A percentile compares a stretch with the other conserved stretches of the same genome.
Evolutionary conservation across 2,113 vertebrate species (phyloP).

Genomic region (Tachysurus vachellii): DNA sequence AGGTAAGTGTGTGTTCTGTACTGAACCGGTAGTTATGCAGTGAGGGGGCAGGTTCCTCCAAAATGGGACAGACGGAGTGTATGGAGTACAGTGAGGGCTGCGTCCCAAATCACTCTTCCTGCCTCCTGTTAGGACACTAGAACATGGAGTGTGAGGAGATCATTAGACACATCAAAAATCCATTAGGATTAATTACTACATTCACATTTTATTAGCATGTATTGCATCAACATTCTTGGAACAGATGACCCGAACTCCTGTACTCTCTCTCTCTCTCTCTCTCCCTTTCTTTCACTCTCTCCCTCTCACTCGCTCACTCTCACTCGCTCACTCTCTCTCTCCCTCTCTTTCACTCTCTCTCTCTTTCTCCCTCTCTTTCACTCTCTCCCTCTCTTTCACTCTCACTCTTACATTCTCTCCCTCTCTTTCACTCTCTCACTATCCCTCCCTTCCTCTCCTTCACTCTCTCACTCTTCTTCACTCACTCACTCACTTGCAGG

Average conservation of each 20-base stretch:
- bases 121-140: background rate
- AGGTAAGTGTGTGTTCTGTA: background rate
- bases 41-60: background rate
- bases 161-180: background rate
- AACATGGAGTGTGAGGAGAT: background rate
- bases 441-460: no score
- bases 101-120: background rate
- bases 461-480: no score
- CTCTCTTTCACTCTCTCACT: no score
- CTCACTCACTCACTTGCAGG: no score
- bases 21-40: background rate
- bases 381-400: no score
- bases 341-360: no score
- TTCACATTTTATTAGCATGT: background rate
- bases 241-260: constrained; percentile 71
- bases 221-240: constrained; percentile 52
- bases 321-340: background rate
- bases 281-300: background rate
- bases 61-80: background rate
- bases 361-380: no score
- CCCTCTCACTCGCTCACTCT: background rate
- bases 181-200: background rate
- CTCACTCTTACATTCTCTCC: background rate
- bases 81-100: background rate
- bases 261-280: constrained; percentile 21